Evolutionary conservation across 2,113 vertebrate genomes (phyloP), one percentile per base, ranked within the genome.

Genomic region (Perccottus glenii): DNA sequence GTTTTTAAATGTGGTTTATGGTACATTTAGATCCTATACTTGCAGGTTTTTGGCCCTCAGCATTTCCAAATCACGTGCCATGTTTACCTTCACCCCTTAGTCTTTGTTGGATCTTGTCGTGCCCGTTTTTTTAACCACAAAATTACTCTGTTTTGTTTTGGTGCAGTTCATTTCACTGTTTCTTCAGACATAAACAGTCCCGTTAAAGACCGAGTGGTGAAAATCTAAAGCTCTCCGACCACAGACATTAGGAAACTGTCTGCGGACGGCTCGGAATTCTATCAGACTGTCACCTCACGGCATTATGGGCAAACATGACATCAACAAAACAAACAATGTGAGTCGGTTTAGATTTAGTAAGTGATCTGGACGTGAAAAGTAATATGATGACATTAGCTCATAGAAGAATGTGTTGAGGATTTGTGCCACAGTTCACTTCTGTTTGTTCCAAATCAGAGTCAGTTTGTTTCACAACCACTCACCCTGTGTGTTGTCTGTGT

Each of bases 241-340:
- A 52, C 50, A 52, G 50, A 52, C 50, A 11, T 51, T 32, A 33
- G 49, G 49, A 51, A 51, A 51, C 49, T 51, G 49, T 51, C 51
- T 36, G 32, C 8, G 38, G 8, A 40, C 19, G 19, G 19, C 19
- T 1, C 19, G 19, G 19, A 3, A 27, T 27, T 27, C 1, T 27
- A 27, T 27, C 19, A 27, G 19, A 27, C 19, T 10, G 4, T 33
- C 27, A 33, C 50, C 11, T 2, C 33, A 55, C 12, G 33, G 52
- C 52, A 55, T 55, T 36, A 36, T 55, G 52, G 52, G 32, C 36
- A 55, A 55, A 36, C 52, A 7, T 7, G 52, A 33, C 32, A 8
- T 55, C 36, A 55, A 8, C 38, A 40, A 32, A 55, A 32, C 8
- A 36, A 55, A 55, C 52, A 38, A 9, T 6, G 51, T 53, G 51